Conservation (phyloP, 2,888 invertebrate genomes). For the Leptopilina syphax region DNA sequence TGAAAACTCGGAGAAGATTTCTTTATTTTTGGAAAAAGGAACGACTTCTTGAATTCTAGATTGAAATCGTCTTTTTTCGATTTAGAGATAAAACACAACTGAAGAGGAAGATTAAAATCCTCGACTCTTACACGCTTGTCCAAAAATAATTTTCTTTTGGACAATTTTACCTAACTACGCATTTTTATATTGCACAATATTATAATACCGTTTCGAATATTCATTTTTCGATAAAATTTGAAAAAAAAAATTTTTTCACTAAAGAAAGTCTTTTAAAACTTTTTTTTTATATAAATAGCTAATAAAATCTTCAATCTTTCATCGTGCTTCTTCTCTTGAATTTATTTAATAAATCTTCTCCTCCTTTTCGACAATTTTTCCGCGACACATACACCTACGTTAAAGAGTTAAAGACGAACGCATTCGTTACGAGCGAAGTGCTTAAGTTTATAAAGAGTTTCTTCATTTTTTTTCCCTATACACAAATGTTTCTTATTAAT, state of each 20-base stretch:
- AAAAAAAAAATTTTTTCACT: slow-evolving; percentile 15
- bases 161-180: slow-evolving; percentile 17
- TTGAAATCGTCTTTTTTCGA: neutral
- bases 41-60: slow-evolving; percentile 19
- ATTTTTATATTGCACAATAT: slow-evolving; percentile 32
- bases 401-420: slow-evolving; percentile 35
- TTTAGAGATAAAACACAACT: slow-evolving; percentile 10
- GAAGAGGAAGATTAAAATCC: slow-evolving; percentile 22
- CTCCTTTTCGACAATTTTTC: slow-evolving; percentile 27
- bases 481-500: slow-evolving; percentile 36
- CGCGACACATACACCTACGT: slow-evolving; percentile 30
- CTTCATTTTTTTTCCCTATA: slow-evolving; percentile 21
- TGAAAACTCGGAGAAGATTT: slow-evolving; percentile 39
- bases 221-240: slow-evolving; percentile 26
- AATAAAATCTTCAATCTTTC: slow-evolving; percentile 38
- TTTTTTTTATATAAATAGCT: slow-evolving; percentile 36
- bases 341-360: slow-evolving; percentile 22
- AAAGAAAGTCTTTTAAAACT: slow-evolving; percentile 40
- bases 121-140: slow-evolving; percentile 12
- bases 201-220: slow-evolving; percentile 27
- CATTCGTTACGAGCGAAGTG: slow-evolving; percentile 36
- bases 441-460: slow-evolving; percentile 28
- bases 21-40: neutral
- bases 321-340: slow-evolving; percentile 26
- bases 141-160: neutral